Base-by-base conservation (phyloP, 2,888 invertebrate species). In the Trissoscelio sp. region DNA sequence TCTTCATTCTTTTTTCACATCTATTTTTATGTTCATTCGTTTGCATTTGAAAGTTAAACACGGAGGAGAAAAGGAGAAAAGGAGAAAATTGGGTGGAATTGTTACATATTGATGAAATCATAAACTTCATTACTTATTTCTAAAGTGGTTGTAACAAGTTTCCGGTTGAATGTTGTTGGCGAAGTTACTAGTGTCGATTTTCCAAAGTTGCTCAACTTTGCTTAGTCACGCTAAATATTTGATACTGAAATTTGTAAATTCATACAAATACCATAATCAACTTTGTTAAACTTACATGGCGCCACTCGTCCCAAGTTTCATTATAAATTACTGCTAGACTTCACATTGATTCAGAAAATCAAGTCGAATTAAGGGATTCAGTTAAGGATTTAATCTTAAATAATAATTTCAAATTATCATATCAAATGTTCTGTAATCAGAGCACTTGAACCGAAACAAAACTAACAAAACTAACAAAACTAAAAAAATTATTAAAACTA, bases 191-290 rank as follows among this genome's bases (percentile, higher is more conserved):
- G 58, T 39, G 58, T 58, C 39, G 58, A 58, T 58, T 58, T 58
- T 34, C 18, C 34, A 37, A 55, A 55, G 31, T 53, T 53, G 31
- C 31, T 31, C 28, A 28, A 55, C 55, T 34, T 55, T 37, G 53
- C 31, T 14, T 16, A 53, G 55, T 11, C 20, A 24, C 12, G 37
- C 20, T 55, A 55, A 55, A 53, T 31, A 53, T 28, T 53, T 53
- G 28, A 31, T 53, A 46, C 18, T 20, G 6, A 66, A 66, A 37
- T 66, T 51, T 51, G 37, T 51, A 51, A 51, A 66, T 66, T 51
- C 22, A 66, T 51, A 66, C 37, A 31, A 66, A 66, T 51, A 66
- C 51, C 24, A 16, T 51, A 22, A 66, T 66, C 39, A 51, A 66
- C 39, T 64, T 48, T 62, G 46, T 46, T 46, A 46, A 62, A 44